Conservation (phyloP, 2,888 invertebrate species). For the Cylindroiulus punctatus region DNA sequence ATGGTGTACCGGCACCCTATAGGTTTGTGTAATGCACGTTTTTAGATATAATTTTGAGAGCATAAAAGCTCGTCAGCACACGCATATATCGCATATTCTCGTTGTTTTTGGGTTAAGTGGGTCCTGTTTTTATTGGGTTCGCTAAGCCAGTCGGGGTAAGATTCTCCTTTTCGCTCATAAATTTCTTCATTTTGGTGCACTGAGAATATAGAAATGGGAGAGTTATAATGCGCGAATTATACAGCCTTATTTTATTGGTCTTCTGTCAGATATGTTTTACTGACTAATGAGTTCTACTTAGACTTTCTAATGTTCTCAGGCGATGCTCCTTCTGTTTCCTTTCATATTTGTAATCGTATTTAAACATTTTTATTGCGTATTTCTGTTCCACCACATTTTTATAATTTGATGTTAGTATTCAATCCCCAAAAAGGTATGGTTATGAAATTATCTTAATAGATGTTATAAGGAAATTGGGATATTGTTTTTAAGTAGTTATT, state of each 20-base stretch:
- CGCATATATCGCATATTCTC: background rate
- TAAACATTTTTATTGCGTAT: background rate
- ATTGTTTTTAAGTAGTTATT: no score
- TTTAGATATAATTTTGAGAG: constrained; percentile 14
- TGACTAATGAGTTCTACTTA: background rate
- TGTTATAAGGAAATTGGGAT: no score
- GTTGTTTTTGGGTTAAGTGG: background rate
- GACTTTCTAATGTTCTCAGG: background rate
- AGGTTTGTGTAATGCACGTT: background rate
- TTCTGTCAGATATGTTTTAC: background rate
- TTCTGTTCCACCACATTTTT: no score
- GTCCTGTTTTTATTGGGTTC: constrained; percentile 32
- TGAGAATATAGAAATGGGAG: background rate
- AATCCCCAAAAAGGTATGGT: no score
- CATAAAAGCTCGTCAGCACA: background rate
- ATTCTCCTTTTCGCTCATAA: background rate
- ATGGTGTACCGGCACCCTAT: background rate
- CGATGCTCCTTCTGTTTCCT: background rate
- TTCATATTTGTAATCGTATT: background rate
- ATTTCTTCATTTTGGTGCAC: background rate
- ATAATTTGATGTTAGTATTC: no score
- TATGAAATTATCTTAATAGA: no score
- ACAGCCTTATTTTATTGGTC: background rate
- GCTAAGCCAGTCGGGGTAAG: background rate
- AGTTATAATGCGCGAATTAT: background rate